Conservation (phyloP, 1,140 invertebrate species). For the Adoxophyes honmai region DNA sequence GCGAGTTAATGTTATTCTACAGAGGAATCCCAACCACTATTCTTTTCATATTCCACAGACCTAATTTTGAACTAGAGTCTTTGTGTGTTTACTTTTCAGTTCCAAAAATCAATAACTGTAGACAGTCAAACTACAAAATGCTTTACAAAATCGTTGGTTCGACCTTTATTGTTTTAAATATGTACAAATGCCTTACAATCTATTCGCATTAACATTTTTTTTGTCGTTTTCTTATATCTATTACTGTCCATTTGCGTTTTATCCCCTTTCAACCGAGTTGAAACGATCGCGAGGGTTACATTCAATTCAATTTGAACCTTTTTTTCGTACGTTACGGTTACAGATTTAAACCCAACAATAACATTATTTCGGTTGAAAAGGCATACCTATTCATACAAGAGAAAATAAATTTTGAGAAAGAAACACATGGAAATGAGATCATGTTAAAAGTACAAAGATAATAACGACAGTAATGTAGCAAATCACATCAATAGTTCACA, state of each 20-base stretch:
- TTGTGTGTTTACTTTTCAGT: no score
- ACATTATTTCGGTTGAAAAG: no score
- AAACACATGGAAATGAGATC: constrained; percentile 32
- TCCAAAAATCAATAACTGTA: no score
- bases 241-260: constrained; percentile 63
- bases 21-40: no score
- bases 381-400: constrained; percentile 32
- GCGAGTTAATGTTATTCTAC: no score
- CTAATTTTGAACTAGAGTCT: no score
- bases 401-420: constrained; percentile 22
- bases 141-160: neutral
- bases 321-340: no score
- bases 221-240: constrained; percentile 57
- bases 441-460: constrained; percentile 29
- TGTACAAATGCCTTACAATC: constrained; percentile 65
- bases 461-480: constrained; percentile 27
- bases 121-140: neutral
- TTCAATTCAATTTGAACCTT: no score
- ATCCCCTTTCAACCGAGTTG: no score
- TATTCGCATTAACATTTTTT: constrained; percentile 54
- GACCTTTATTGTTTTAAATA: constrained; percentile 50
- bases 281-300: no score
- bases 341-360: no score
- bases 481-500: constrained; percentile 49
- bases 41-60: no score